Evolutionary conservation across 2,888 invertebrate genomes (phyloP).

Genomic region (Rhaphigaster nebulosa): DNA sequence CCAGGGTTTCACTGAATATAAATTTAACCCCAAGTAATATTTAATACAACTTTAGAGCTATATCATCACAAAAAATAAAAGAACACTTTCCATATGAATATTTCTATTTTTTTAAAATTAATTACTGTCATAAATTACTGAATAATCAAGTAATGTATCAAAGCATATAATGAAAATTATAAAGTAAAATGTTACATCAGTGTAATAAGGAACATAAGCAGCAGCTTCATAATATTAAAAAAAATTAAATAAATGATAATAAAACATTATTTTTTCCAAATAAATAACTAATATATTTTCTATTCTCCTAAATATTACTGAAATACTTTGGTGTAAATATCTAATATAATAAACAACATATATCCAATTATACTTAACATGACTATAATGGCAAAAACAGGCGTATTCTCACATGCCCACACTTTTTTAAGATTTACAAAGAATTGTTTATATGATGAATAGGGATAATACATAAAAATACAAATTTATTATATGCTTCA

Average conservation of each 20-base stretch:
- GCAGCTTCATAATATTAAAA: neutral
- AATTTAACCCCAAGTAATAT: neutral
- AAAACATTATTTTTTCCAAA: conserved; percentile 37
- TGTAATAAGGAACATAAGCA: conserved; percentile 29
- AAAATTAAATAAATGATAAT: conserved; percentile 16
- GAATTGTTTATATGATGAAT: conserved; percentile 2
- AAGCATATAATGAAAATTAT: neutral
- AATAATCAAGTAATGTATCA: neutral
- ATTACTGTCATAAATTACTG: neutral
- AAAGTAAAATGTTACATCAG: neutral
- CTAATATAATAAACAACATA: conserved; percentile 37
- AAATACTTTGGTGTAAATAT: conserved; percentile 44
- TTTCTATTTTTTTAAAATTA: conserved; percentile 9
- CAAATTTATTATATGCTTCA: conserved; percentile 48
- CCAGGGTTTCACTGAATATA: neutral
- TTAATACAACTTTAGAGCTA: conserved; percentile 8
- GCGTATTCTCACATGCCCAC: conserved; percentile 2
- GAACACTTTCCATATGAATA: neutral
- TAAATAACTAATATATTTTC: conserved; percentile 45
- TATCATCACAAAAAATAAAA: conserved; percentile 4
- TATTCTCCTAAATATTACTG: conserved; percentile 46
- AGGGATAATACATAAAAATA: conserved; percentile 44
- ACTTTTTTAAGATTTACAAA: neutral
- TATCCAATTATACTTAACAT: conserved; percentile 13
- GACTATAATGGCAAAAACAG: conserved; percentile 44